Base-by-base conservation (phyloP, 2,888 invertebrate species). In the Choreutis nemorana region DNA sequence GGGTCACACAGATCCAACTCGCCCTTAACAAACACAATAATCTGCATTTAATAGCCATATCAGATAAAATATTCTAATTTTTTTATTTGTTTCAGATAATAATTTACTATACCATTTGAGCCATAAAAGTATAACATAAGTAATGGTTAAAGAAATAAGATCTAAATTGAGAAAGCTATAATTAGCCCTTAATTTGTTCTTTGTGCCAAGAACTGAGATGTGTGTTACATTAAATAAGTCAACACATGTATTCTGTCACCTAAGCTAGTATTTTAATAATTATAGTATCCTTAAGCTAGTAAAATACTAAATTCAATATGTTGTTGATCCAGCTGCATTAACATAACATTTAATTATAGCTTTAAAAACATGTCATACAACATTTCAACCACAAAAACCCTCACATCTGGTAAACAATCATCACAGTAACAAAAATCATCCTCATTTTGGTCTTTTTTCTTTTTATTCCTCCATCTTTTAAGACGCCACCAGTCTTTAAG, bases 401-500 rank as follows among this genome's bases (percentile, higher is more conserved):
- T 73, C 63, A 71, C 81, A 72, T 83, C 77, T 49, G 81, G 81
- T 55, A 83, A 71, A 60, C 89, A 89, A 50, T 88, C 87, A 73
- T 89, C 89, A 80, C 89, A 90, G 75, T 83, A 88, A 72, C 88
- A 89, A 58, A 86, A 81, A 52, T 86, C 85, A 66, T 87, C 86
- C 54, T 79, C 81, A 58, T 53, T 66, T 45, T 70, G 68, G 41
- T 65, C 70, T 50, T 66, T 75, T 45, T 68, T 67, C 55, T 83
- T 81, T 50, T 70, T 79, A 56, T 75, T 83, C 45, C 85, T 83
- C 79, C 86, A 84, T 57, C 82, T 83, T 67, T 87, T 89, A 35
- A 89, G 75, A 36, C 89, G 81, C 89, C 89, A 89, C 89, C 89
- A 89, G 66, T 89, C 87, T 66, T 88, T 88, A 52, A 88, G 73